A percentile compares a stretch with the other conserved stretches of the same genome.
Conservation (phyloP, 2,797 vertebrate species). For the Otus scops region DNA sequence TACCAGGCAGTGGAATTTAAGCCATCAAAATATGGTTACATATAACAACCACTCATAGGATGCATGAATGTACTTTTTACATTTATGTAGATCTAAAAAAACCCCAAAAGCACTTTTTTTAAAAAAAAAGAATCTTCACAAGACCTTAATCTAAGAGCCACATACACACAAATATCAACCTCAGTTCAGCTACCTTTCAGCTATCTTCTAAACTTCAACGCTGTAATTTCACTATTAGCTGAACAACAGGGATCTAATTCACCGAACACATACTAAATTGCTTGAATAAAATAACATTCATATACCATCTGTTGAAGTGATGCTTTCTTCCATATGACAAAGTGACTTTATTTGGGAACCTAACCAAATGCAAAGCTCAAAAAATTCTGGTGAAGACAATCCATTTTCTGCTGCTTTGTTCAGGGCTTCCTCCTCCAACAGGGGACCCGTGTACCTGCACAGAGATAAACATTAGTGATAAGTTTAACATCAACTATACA, state of each 20-base stretch:
- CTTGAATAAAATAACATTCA: not conserved
- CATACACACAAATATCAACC: not conserved
- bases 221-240: not conserved
- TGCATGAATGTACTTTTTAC: not conserved
- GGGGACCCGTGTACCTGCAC: conserved; percentile 85
- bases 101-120: too few species aligned
- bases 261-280: not conserved
- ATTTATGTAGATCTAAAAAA: not conserved
- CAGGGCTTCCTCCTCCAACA: conserved; percentile 84
- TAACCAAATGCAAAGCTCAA: conserved; percentile 87
- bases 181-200: not conserved
- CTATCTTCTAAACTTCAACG: not conserved
- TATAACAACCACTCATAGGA: not conserved
- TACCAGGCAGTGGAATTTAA: not conserved
- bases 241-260: not conserved
- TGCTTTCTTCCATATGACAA: conserved; percentile 84
- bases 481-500: not conserved
- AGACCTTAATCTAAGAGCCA: not conserved
- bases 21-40: not conserved
- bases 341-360: conserved; percentile 81
- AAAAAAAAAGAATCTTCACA: not conserved
- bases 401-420: conserved; percentile 81
- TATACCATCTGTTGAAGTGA: conserved; percentile 81
- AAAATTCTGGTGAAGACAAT: conserved; percentile 84
- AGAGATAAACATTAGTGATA: not conserved